These are phyloP conservation scores for Philhelius pedissequus DNA, from an alignment of 2,888 invertebrate species.

Conservation along the genomic window DNA sequence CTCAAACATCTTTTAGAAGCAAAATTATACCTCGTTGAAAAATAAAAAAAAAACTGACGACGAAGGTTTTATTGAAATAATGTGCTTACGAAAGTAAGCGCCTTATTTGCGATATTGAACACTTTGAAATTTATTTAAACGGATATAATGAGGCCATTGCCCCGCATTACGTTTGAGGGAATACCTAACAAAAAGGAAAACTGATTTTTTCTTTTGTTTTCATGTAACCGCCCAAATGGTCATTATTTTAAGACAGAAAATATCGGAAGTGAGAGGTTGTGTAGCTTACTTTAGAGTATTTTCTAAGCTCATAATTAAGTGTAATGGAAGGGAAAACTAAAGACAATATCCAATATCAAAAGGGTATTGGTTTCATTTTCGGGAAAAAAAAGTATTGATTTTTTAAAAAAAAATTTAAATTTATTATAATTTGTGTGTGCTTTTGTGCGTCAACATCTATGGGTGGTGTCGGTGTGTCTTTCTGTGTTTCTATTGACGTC, in stretches of 20 bases:
- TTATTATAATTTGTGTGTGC: too few species aligned
- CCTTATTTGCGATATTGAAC: constrained; percentile 1
- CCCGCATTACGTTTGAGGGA: not conserved
- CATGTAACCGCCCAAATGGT: not conserved
- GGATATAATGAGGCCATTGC: not conserved
- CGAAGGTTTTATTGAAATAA: not conserved
- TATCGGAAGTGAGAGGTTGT: not conserved
- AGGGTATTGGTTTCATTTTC: too few species aligned
- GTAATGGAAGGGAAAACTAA: not conserved
- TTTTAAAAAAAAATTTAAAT: too few species aligned
- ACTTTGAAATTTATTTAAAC: not conserved
- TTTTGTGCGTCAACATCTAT: too few species aligned
- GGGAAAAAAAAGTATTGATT: too few species aligned
- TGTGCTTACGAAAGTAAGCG: not conserved
- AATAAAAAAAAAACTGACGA: not conserved
- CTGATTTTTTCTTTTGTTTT: not conserved
- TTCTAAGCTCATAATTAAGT: not conserved
- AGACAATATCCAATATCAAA: too few species aligned
- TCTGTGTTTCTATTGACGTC: too few species aligned
- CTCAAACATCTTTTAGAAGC: not conserved
- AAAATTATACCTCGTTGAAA: constrained; percentile 8
- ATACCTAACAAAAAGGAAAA: not conserved
- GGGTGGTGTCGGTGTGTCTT: too few species aligned
- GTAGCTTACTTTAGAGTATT: not conserved
- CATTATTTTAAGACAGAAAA: not conserved